Evolutionary conservation across 2,113 vertebrate genomes (phyloP).

Genomic region (Aramus guarauna): DNA sequence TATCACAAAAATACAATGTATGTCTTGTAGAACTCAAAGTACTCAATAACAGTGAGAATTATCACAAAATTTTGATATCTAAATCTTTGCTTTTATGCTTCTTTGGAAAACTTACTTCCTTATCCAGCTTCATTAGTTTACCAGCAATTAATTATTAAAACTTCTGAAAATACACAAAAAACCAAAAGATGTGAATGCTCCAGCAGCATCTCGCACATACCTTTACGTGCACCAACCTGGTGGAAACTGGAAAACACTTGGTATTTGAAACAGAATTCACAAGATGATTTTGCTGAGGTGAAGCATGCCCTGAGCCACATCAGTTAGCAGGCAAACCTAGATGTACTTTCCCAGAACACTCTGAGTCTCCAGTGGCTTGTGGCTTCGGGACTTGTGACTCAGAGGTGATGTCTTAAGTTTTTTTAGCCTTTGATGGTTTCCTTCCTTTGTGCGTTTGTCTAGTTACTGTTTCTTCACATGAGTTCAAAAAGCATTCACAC

Average conservation of each 20-base stretch:
- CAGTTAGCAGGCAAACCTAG: neutral
- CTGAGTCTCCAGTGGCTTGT: neutral
- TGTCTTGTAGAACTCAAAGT: neutral
- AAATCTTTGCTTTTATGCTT: neutral
- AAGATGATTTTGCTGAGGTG: neutral
- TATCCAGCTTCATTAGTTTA: neutral
- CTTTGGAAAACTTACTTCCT: neutral
- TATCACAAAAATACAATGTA: neutral
- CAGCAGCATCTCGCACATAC: neutral
- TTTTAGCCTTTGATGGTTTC: neutral
- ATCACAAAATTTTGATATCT: neutral
- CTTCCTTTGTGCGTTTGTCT: neutral
- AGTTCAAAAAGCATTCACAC: neutral
- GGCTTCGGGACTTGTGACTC: neutral
- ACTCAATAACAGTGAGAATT: rapidly evolving
- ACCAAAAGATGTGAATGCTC: neutral
- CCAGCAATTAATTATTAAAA: neutral
- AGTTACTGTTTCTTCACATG: neutral
- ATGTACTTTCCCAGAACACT: neutral
- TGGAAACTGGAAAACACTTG: neutral
- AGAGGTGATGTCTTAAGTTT: neutral
- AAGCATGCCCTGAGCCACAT: neutral
- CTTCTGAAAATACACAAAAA: neutral
- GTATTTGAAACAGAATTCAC: neutral
- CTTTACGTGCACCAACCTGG: neutral